A percentile compares a stretch with the other conserved stretches of the same genome.
Evolutionary conservation across 2,888 invertebrate genomes (phyloP).

Genomic region (Idaea aversata): DNA sequence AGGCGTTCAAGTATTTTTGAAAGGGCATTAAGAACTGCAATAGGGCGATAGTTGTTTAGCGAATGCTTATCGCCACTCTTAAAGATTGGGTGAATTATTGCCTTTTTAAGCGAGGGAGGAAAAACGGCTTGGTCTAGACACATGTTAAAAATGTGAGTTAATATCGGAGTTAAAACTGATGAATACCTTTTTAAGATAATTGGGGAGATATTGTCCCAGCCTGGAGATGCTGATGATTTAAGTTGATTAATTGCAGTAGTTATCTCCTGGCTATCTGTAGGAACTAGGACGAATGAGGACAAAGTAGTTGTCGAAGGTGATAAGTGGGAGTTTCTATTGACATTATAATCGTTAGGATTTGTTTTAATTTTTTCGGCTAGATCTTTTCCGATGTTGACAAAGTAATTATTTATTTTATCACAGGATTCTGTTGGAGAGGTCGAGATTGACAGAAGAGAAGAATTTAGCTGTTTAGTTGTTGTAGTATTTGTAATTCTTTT

Average conservation of each 20-base stretch:
- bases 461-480: no score
- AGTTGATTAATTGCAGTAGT: conserved; percentile 1
- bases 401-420: conserved; percentile 2
- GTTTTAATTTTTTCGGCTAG: no score
- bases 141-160: conserved; percentile 13
- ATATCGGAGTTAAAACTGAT: no score
- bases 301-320: no score
- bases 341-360: no score
- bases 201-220: conserved; percentile 9
- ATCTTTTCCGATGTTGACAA: neutral
- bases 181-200: no score
- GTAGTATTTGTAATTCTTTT: no score
- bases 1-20: conserved; percentile 19
- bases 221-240: conserved; percentile 3
- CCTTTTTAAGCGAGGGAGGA: conserved; percentile 12
- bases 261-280: conserved; percentile 7
- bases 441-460: no score
- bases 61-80: conserved; percentile 21
- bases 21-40: conserved; percentile 18
- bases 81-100: conserved; percentile 17
- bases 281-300: conserved; percentile 5
- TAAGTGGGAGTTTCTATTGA: no score
- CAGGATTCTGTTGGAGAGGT: neutral
- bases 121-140: conserved; percentile 20
- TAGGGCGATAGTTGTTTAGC: conserved; percentile 23